A percentile compares a stretch with the other conserved stretches of the same genome.
Evolutionary conservation across 2,888 invertebrate genomes (phyloP).

Genomic region (Syrphus vitripennis): DNA sequence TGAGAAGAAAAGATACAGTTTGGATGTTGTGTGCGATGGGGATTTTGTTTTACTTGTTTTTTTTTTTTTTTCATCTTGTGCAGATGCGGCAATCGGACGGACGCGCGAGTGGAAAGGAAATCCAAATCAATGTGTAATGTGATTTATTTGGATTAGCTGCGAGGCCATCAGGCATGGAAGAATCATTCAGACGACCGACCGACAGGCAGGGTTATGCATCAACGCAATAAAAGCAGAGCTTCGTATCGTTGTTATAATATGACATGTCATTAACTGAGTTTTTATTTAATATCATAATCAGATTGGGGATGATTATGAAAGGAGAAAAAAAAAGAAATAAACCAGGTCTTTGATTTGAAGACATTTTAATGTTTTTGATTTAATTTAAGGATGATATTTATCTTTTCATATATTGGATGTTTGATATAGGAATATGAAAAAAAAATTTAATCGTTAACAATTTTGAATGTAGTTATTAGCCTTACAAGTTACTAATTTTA

Average conservation of each 20-base stretch:
- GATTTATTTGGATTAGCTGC: constrained; percentile 67
- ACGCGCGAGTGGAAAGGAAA: constrained; percentile 57
- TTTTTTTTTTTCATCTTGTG: constrained; percentile 35
- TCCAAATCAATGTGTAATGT: constrained; percentile 69
- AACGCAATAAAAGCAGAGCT: constrained; percentile 29
- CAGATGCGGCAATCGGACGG: constrained; percentile 10
- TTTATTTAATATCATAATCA: constrained; percentile 34
- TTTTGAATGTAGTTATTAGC: too few species aligned
- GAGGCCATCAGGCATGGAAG: neutral
- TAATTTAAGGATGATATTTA: neutral
- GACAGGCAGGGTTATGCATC: constrained; percentile 27
- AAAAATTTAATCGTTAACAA: too few species aligned
- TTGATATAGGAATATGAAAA: too few species aligned
- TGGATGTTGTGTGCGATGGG: constrained; percentile 26
- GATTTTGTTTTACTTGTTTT: constrained; percentile 23
- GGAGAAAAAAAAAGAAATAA: neutral
- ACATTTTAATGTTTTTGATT: neutral
- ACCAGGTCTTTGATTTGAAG: neutral
- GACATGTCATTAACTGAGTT: constrained; percentile 46
- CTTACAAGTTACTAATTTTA: too few species aligned
- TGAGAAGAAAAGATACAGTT: constrained; percentile 27
- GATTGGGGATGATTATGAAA: constrained; percentile 9
- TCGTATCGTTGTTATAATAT: constrained; percentile 38
- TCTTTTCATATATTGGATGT: neutral
- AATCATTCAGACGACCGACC: neutral